Conservation (phyloP, 1,140 invertebrate genomes). For the Sycophila sp. region DNA sequence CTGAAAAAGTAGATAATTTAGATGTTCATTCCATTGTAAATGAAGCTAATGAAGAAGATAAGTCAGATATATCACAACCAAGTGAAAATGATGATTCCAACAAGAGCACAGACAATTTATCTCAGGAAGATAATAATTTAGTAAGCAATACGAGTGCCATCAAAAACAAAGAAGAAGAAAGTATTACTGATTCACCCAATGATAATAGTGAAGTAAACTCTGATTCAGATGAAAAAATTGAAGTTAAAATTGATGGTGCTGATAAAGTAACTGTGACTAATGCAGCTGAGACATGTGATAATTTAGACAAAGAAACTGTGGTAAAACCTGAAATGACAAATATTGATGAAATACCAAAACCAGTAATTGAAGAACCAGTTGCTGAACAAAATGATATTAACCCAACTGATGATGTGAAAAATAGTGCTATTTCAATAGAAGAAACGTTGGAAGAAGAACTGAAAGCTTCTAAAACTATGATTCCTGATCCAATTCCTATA, state of each 20-base stretch:
- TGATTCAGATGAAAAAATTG: conserved; percentile 15
- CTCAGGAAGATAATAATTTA: not conserved
- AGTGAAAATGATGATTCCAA: conserved; percentile 18
- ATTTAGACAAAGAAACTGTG: not conserved
- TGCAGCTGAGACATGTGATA: not conserved
- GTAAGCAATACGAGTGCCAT: no score
- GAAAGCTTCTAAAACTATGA: conserved; percentile 42
- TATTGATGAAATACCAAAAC: conserved; percentile 34
- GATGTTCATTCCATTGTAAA: not conserved
- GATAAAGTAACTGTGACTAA: not conserved
- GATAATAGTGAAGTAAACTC: not conserved
- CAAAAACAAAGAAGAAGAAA: conserved; percentile 2
- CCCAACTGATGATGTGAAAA: conserved; percentile 6
- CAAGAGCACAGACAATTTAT: not conserved
- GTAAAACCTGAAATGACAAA: conserved; percentile 22
- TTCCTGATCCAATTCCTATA: conserved; percentile 55
- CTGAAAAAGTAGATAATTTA: conserved; percentile 3
- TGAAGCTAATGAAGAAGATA: conserved; percentile 14
- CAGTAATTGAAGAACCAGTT: conserved; percentile 46
- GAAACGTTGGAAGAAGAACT: conserved; percentile 49
- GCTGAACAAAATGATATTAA: conserved; percentile 18
- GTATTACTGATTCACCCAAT: not conserved
- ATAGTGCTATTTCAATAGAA: conserved; percentile 48
- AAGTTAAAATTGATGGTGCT: not conserved
- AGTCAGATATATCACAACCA: not conserved